Percentiles rank a stretch among this genome's conserved stretches.
Evolutionary conservation across 2,113 vertebrate species (phyloP).

Genomic region (Herpailurus yagouaroundi): DNA sequence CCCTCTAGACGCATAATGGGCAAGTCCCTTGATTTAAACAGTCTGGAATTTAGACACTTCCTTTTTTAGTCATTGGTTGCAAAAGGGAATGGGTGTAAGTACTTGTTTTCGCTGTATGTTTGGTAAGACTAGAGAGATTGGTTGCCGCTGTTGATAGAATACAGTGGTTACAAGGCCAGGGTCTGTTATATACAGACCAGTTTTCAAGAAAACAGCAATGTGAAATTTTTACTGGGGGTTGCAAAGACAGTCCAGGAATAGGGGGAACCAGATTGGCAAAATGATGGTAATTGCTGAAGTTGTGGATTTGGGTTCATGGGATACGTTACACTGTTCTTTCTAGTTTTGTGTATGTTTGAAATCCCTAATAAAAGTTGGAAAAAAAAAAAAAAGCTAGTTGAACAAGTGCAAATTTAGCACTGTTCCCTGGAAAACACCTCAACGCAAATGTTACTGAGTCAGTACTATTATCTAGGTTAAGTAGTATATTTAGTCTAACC

Average conservation of each 20-base stretch:
- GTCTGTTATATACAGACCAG: neutral
- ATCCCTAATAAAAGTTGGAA: neutral
- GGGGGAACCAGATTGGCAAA: neutral
- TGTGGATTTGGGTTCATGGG: neutral
- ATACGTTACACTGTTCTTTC: neutral
- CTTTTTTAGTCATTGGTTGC: neutral
- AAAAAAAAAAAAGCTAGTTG: neutral
- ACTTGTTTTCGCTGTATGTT: neutral
- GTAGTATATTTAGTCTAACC: neutral
- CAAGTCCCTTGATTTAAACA: neutral
- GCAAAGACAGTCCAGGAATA: neutral
- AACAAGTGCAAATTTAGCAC: neutral
- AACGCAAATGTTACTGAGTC: neutral
- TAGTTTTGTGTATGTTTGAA: neutral
- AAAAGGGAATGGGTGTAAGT: neutral
- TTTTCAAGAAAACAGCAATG: constrained; percentile 29
- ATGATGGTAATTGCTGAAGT: neutral
- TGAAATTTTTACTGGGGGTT: neutral
- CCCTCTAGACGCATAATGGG: neutral
- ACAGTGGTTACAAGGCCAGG: neutral
- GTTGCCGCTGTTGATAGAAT: neutral
- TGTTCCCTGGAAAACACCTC: neutral
- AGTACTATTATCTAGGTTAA: neutral
- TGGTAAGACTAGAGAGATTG: neutral
- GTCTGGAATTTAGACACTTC: neutral